Evolutionary conservation across 1,140 invertebrate genomes (phyloP), one percentile per base, ranked within the genome.

Genomic region (Epicauta chinensis): DNA sequence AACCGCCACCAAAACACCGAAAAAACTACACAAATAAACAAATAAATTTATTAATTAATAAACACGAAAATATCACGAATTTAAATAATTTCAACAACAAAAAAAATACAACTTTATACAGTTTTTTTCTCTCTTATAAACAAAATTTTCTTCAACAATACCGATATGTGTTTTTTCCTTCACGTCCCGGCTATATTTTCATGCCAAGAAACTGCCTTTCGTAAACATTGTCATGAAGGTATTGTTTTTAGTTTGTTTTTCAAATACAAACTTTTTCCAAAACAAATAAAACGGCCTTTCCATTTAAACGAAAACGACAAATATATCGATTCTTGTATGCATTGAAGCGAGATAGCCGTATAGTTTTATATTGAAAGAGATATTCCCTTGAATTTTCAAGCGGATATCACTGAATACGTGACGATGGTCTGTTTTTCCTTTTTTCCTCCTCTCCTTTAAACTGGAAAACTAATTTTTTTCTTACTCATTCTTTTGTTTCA

Each of bases 371-470:
- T 16, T 35, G 43, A 57, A 35, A 41, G 54, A 51, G 38, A 56
- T 45, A 59, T 65, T 55, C 56, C 30, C 63, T 65, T 65, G 53
- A 65, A 65, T 44, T 35, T 65, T 65, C 57, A 65, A 65, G 63
- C 35, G 34, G 61, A 64, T 64, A 53, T 50, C 47, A n/a, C 51
- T 30, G 46, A 55, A 60, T 53, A 32, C 31, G 39, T 7, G 23
- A 49, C 13, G 10, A n/a, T 34, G 32, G 10, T 49, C 51, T 40
- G 51, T 53, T 53, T 53, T 53, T 53, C 51, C 23, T 37, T 36
- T 12, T 23, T 23, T 23, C 7, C n/a, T 23, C 4, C 23, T 7
- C 23, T 16, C 16, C 12, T 12, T 17, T 10, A 13, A 13, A 10
- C 29, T 29, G 17, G 12, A 17, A 42, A 42, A 42, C 29, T 23